Evolutionary conservation across 2,888 invertebrate genomes (phyloP).

Genomic region (Leucophenga maculata): DNA sequence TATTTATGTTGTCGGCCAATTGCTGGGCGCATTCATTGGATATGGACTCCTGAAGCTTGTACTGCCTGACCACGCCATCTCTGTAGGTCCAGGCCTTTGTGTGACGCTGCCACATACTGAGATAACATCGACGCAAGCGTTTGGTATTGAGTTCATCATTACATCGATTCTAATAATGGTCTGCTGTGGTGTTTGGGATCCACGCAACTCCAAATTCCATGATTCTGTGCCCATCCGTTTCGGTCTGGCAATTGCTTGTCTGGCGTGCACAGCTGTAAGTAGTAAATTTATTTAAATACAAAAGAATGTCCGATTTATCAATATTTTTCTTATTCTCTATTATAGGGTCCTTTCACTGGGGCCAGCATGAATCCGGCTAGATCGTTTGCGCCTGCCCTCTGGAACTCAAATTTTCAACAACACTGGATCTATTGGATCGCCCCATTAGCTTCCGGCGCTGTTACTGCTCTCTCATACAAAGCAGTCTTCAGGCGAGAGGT

Average conservation of each 20-base stretch:
- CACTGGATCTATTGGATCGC: slow-evolving; percentile 85
- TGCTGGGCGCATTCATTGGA: slow-evolving; percentile 79
- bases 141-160: slow-evolving; percentile 78
- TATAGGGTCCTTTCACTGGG: slow-evolving; percentile 80
- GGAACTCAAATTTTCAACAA: slow-evolving; percentile 77
- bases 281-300: slow-evolving; percentile 13
- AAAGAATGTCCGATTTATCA: neutral
- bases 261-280: slow-evolving; percentile 79
- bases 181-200: slow-evolving; percentile 83
- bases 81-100: slow-evolving; percentile 74
- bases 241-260: slow-evolving; percentile 78
- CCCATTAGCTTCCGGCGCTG: slow-evolving; percentile 73
- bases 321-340: neutral
- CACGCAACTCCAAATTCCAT: slow-evolving; percentile 77
- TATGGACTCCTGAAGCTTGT: slow-evolving; percentile 79
- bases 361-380: slow-evolving; percentile 83
- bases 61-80: slow-evolving; percentile 69
- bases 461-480: slow-evolving; percentile 73
- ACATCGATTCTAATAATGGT: slow-evolving; percentile 79
- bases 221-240: slow-evolving; percentile 80
- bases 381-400: slow-evolving; percentile 81
- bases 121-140: slow-evolving; percentile 74
- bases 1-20: slow-evolving; percentile 78
- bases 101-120: slow-evolving; percentile 75
- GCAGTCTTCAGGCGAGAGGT: slow-evolving; percentile 70